phyloP scores from a whole-genome alignment of 2,888 invertebrate species.

The Phaedon cochleariae region DNA sequence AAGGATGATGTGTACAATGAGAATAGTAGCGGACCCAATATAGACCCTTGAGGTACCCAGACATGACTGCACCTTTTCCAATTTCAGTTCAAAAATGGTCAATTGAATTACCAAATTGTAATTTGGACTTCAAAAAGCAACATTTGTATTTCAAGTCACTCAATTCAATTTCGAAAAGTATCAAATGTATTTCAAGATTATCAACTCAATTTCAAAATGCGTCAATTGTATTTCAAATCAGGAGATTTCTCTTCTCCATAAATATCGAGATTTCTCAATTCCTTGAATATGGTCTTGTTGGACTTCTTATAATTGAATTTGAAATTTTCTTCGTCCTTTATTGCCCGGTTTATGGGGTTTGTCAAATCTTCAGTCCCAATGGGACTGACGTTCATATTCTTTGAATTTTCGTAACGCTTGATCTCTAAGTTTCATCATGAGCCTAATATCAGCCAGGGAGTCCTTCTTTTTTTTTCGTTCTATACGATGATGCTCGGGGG shows the following conservation, averaged over 20 bases:
- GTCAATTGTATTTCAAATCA: background rate
- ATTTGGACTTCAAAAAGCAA: no score
- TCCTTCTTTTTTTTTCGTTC: background rate
- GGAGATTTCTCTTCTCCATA: slow-evolving; percentile 6
- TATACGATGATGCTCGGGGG: background rate
- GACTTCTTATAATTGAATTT: background rate
- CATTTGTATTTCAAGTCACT: no score
- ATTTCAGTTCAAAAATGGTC: no score
- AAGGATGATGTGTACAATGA: no score
- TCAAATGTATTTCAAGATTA: no score
- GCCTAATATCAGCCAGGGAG: slow-evolving; percentile 7
- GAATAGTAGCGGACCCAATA: no score
- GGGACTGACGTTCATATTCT: slow-evolving; percentile 2
- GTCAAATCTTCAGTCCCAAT: slow-evolving; percentile 11
- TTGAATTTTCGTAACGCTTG: slow-evolving; percentile 17
- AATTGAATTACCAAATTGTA: no score
- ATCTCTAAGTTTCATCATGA: slow-evolving; percentile 16
- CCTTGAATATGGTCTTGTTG: slow-evolving; percentile 4
- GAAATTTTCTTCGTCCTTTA: slow-evolving; percentile 12
- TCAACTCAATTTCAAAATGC: no score
- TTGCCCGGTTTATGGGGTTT: slow-evolving; percentile 12
- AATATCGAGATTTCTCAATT: background rate
- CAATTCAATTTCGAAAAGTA: no score
- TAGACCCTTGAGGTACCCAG: no score
- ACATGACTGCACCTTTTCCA: no score